A percentile compares a stretch with the other conserved stretches of the same genome.
Conservation (phyloP, 30 jellyfish, hydroid and myxozoan species). For the Aurelia aurita region DNA sequence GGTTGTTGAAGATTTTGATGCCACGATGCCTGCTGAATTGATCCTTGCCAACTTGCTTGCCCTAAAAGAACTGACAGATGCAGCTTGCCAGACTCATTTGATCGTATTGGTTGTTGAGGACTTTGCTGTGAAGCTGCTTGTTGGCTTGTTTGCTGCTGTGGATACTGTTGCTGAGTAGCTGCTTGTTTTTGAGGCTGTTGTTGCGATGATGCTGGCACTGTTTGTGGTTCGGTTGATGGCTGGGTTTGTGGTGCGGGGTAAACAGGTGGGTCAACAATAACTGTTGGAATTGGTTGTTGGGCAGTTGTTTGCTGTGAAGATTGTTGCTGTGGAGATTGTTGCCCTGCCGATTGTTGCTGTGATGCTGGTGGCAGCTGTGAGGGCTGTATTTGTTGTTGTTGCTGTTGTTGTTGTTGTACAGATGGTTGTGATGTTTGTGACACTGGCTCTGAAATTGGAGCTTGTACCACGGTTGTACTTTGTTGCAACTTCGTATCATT, state of each 20-base stretch:
- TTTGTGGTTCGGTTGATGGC: background rate
- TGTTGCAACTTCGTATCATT: background rate
- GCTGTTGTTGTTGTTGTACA: slow-evolving; percentile 3
- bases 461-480: background rate
- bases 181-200: slow-evolving; percentile 23
- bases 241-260: background rate
- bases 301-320: slow-evolving; percentile 1
- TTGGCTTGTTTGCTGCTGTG: slow-evolving; percentile 6
- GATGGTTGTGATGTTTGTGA: slow-evolving; percentile 1
- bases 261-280: too few relatives aligned
- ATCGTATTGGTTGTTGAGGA: slow-evolving; percentile 5
- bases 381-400: background rate
- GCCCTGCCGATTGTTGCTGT: slow-evolving; percentile 12
- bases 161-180: background rate
- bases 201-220: background rate
- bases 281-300: background rate
- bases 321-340: background rate
- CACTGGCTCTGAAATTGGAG: background rate
- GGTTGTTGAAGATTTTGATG: slow-evolving; percentile 68
- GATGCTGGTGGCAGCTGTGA: background rate
- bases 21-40: slow-evolving; percentile 37
- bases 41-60: slow-evolving; percentile 4
- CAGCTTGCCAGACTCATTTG: background rate
- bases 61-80: background rate
- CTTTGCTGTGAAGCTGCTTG: slow-evolving; percentile 12